Conservation (phyloP, 2,797 vertebrate species). For the Choloepus didactylus region DNA sequence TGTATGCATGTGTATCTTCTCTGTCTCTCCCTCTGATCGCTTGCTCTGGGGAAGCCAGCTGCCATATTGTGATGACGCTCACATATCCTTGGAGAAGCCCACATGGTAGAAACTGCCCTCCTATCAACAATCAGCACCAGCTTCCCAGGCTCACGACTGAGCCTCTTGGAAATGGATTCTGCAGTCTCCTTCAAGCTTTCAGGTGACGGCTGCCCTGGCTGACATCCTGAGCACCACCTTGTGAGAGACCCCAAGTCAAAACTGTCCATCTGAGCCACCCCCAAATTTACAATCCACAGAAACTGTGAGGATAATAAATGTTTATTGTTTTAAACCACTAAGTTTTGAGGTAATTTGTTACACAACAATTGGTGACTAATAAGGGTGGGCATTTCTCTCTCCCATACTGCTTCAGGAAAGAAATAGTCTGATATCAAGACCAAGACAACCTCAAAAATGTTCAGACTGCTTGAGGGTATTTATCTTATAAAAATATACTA, state of each 20-base stretch:
- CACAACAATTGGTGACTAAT: not conserved
- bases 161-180: not conserved
- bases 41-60: not conserved
- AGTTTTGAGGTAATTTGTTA: not conserved
- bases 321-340: not conserved
- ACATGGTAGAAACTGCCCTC: not conserved
- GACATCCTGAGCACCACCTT: not conserved
- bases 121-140: not conserved
- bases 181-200: not conserved
- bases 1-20: too few species aligned
- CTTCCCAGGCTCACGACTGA: not conserved
- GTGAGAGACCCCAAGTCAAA: not conserved
- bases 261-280: not conserved
- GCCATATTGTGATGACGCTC: not conserved
- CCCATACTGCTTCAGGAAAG: not conserved
- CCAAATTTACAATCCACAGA: not conserved
- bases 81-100: not conserved
- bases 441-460: not conserved
- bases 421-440: not conserved
- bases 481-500: constrained; percentile 18
- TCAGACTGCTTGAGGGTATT: not conserved
- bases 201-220: not conserved
- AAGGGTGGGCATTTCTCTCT: not conserved
- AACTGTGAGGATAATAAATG: not conserved
- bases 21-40: not conserved